Conservation (phyloP, 2,888 invertebrate genomes). For the Sphaeridia pumilis region DNA sequence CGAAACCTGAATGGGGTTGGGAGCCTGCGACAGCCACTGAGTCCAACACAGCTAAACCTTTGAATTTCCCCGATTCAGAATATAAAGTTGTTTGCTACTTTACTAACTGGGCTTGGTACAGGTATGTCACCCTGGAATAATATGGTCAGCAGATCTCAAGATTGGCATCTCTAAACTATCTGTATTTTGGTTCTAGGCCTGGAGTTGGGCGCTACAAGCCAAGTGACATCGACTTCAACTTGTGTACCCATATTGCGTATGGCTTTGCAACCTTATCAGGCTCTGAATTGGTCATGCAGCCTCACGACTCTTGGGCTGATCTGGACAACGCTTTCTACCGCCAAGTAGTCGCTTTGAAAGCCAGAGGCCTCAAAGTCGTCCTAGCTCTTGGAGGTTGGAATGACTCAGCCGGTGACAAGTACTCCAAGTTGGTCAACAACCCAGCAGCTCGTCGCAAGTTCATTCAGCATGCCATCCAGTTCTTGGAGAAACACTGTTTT, state of each 20-base stretch:
- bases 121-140: slow-evolving; percentile 32
- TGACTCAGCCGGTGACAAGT: slow-evolving; percentile 78
- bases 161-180: too few relatives aligned
- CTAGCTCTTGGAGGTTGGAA: slow-evolving; percentile 92
- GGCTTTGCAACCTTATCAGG: slow-evolving; percentile 80
- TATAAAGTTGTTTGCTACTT: slow-evolving; percentile 82
- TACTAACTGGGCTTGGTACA: slow-evolving; percentile 89
- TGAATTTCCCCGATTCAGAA: slow-evolving; percentile 35
- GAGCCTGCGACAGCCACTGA: slow-evolving; percentile 13
- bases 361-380: slow-evolving; percentile 63
- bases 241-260: slow-evolving; percentile 85
- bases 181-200: slow-evolving; percentile 46
- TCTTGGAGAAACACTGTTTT: slow-evolving; percentile 66
- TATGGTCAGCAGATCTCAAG: too few relatives aligned
- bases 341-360: slow-evolving; percentile 61
- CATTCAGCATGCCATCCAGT: slow-evolving; percentile 60
- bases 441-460: slow-evolving; percentile 59
- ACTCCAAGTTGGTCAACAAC: slow-evolving; percentile 67
- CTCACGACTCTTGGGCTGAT: slow-evolving; percentile 39
- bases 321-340: slow-evolving; percentile 69
- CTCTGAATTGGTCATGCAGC: slow-evolving; percentile 61
- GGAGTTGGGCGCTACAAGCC: slow-evolving; percentile 69
- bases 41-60: slow-evolving; percentile 13
- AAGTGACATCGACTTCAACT: slow-evolving; percentile 65
- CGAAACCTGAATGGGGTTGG: slow-evolving; percentile 8